A percentile compares a stretch with the other conserved stretches of the same genome.
Evolutionary conservation across 2,888 invertebrate genomes (phyloP).

Genomic region (Hesperia comma): DNA sequence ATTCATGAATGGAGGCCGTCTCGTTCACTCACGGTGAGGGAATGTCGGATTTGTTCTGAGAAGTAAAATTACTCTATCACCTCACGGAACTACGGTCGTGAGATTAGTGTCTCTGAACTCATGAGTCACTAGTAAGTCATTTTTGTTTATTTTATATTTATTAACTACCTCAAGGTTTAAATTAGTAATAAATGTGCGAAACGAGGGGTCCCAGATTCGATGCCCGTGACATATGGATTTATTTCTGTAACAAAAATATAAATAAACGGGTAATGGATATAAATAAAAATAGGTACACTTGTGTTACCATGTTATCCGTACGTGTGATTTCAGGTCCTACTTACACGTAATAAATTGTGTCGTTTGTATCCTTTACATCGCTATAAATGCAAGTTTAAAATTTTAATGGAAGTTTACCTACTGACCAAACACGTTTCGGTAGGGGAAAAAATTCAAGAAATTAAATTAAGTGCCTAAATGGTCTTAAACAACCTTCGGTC

Average conservation of each 20-base stretch:
- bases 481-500: slow-evolving; percentile 42
- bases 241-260: too few species aligned
- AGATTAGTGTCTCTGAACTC: slow-evolving; percentile 29
- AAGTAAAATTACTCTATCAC: slow-evolving; percentile 40
- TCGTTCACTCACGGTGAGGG: slow-evolving; percentile 29
- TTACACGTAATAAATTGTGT: too few species aligned
- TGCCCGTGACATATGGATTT: too few species aligned
- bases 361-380: background rate
- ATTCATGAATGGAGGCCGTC: slow-evolving; percentile 39
- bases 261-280: too few species aligned
- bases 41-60: slow-evolving; percentile 52
- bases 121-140: slow-evolving; percentile 38
- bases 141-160: slow-evolving; percentile 25
- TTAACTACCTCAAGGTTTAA: background rate
- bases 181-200: too few species aligned
- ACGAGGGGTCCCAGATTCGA: too few species aligned
- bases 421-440: slow-evolving; percentile 24
- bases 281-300: too few species aligned
- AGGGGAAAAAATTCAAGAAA: slow-evolving; percentile 5
- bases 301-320: too few species aligned
- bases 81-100: slow-evolving; percentile 45
- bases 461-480: slow-evolving; percentile 21
- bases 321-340: too few species aligned
- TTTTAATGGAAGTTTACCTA: background rate
- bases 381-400: background rate